Conservation (phyloP, 2,113 vertebrate species). For the Uria aalge region DNA sequence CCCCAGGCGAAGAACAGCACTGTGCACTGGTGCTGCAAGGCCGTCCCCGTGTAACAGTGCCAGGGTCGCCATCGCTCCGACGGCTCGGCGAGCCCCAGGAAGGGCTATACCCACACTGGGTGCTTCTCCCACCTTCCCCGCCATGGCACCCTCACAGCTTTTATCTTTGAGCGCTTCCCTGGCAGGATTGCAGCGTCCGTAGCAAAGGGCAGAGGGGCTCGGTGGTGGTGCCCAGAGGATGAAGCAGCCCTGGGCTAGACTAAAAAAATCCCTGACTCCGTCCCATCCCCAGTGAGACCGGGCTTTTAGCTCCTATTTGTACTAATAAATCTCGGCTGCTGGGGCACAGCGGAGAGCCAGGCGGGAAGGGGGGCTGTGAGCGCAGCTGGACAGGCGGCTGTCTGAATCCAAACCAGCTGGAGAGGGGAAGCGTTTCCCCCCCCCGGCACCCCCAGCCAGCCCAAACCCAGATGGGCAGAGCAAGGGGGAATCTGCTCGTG, state of each 20-base stretch:
- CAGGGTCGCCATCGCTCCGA: fast-evolving
- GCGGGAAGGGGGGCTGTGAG: background rate
- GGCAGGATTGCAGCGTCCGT: background rate
- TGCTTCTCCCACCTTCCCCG: fast-evolving
- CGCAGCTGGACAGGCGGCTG: background rate
- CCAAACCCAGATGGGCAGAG: background rate
- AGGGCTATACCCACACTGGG: background rate
- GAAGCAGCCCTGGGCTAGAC: background rate
- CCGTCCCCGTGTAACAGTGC: background rate
- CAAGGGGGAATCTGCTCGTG: background rate
- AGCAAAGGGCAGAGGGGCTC: background rate
- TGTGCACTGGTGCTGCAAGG: background rate
- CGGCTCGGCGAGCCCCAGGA: fast-evolving
- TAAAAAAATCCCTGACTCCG: background rate
- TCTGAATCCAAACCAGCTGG: background rate
- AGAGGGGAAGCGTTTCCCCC: background rate
- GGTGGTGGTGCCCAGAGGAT: background rate
- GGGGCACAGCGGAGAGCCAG: background rate
- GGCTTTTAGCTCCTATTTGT: background rate
- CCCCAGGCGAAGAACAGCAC: background rate
- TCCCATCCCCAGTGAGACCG: background rate
- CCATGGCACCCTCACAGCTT: background rate
- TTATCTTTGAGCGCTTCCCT: background rate
- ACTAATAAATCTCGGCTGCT: background rate
- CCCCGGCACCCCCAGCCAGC: background rate